phyloP scores from a whole-genome alignment of 2,113 vertebrate species.

The Eurypyga helias region DNA sequence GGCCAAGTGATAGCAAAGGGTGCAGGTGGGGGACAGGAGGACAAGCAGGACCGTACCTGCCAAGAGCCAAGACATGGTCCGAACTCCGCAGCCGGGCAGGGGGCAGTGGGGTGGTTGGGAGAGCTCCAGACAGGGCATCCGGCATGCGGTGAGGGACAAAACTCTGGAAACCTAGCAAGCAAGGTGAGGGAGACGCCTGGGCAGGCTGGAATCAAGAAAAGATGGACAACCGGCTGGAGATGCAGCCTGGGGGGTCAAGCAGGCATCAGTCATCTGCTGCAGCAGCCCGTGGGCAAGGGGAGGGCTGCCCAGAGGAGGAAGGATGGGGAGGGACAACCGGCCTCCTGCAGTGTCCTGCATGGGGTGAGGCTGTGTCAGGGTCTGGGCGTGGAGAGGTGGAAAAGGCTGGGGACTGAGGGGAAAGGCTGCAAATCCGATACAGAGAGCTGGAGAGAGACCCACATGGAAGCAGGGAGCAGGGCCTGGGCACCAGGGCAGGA shows the following conservation, averaged over 20 bases:
- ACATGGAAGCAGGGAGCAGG: neutral
- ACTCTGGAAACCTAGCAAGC: neutral
- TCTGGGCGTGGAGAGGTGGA: neutral
- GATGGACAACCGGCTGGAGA: neutral
- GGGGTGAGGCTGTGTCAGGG: neutral
- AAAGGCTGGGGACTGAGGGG: neutral
- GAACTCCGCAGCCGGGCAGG: neutral
- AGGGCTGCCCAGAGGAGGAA: neutral
- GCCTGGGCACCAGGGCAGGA: neutral
- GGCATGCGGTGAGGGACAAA: neutral
- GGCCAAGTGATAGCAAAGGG: neutral
- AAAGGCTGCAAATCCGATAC: rapidly evolving
- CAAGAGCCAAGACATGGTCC: neutral
- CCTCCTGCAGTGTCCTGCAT: neutral
- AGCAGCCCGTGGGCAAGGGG: neutral
- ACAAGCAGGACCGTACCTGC: neutral
- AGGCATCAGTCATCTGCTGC: neutral
- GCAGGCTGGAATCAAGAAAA: neutral
- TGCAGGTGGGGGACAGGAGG: neutral
- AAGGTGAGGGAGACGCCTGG: neutral
- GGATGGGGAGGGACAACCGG: neutral
- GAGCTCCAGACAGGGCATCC: neutral
- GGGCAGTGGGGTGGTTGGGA: neutral
- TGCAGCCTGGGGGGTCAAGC: neutral
- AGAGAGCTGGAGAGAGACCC: neutral